Base-by-base conservation (phyloP, 2,113 vertebrate genomes). In the Corvus hawaiiensis region DNA sequence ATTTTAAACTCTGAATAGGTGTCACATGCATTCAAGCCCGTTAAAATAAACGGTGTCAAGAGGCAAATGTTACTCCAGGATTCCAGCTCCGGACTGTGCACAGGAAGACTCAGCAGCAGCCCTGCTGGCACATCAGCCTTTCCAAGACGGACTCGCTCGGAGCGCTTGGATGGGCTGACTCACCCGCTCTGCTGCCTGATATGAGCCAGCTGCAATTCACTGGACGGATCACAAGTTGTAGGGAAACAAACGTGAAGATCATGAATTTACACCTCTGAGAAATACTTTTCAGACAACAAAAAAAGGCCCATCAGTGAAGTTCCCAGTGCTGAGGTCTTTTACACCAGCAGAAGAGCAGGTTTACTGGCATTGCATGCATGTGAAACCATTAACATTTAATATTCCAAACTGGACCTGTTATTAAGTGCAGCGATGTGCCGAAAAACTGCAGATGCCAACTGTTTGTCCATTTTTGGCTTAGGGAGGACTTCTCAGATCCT, bases 391-490 rank as follows among this genome's bases (percentile, higher is more conserved):
- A 94, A 75, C 43, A 87, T 0, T 0, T 44, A 90, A 69, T 32
- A 63, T 26, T 39, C 63, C 59, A 84, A 87, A 87, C 26, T 8
- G 5, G 12, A 22, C 81, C 66, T 1, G 17, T 32, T 91, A 33
- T 51, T 66, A 93, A 93, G 30, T 12, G 17, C 46, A 71, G 19
- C 0, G 6, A 90, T 44, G 43, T 51, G 55, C 78, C 9, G 64
- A 67, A 77, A 76, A 94, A 35, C 4, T 16, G 64, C 79, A 88
- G 52, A 83, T 84, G 75, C 75, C 82, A 96, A 93, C 0, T 7
- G 72, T 78, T 87, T 63, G 16, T 41, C 77, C 19, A 37, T 62
- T 85, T 94, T 55, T 95, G 51, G 84, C 91, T 80, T 67, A 35
- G 22, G 24, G 3, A 83, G 27, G 48, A 55, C 85, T 83, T 83